Evolutionary conservation across 1,140 invertebrate genomes (phyloP), one percentile per base, ranked within the genome.

Genomic region (Drosophila lini): DNA sequence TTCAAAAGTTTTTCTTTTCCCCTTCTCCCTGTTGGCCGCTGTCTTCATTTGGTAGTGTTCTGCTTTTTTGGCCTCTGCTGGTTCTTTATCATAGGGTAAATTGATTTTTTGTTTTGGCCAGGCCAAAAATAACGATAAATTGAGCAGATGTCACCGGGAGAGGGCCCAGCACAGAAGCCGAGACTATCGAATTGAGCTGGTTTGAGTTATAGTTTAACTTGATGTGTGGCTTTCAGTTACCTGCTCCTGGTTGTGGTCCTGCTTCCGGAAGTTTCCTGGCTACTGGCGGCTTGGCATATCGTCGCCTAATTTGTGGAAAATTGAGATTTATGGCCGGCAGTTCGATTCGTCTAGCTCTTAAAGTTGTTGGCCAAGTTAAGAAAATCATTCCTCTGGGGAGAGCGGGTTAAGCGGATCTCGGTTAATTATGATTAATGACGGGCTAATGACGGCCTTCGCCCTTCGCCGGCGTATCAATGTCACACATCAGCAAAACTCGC

Each of bases 71-170:
- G 64, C 11, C 41, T 13, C 16, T 61, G 22, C 56, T 56, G 69
- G 74, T 81, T 62, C 45, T 68, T 84, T 83, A 78, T 88, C 84
- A 88, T 89, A 71, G 84, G 80, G 71, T 64, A 89, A 88, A 88
- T 88, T 89, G 84, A 88, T 88, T 88, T 89, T 83, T 82, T 88
- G 65, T 83, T 77, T 76, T 62, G 62, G 44, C 56, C 71, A 36
- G 65, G 59, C 77, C 76, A 83, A 63, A 88, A 81, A 88, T 81
- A 88, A 89, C 84, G 84, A 88, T 88, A 88, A 88, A 88, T 88
- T 89, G 84, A 81, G 84, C 80, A 88, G 82, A 88, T 88, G 84
- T 88, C 84, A 88, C 68, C 76, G 81, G 44, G 62, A 60, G 65
- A 57, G 71, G 25, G 8, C 22, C 3, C 25, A 48, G 45, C 42